These are phyloP conservation scores for Hystrix brachyura DNA, from an alignment of 2,113 vertebrate genomes.

Conservation along the genomic window DNA sequence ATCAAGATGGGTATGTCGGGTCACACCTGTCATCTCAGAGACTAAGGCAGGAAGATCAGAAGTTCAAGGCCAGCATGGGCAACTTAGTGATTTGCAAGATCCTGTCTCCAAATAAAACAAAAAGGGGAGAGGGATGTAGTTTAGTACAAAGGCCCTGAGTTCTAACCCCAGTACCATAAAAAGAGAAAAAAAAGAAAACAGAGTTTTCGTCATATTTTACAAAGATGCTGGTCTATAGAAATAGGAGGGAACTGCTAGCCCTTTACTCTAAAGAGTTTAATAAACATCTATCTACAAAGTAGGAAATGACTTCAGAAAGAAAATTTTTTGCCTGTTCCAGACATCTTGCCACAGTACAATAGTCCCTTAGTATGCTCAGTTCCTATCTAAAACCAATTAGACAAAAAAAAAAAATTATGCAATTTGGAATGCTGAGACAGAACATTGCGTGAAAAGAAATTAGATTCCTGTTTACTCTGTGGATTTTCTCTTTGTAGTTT, in stretches of 20 bases:
- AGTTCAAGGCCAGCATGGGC: background rate
- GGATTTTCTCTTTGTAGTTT: constrained; percentile 26
- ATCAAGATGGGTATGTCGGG: background rate
- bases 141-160: background rate
- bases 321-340: background rate
- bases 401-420: background rate
- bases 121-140: background rate
- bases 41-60: background rate
- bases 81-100: background rate
- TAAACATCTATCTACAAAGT: background rate
- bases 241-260: background rate
- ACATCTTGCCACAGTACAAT: background rate
- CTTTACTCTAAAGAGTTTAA: background rate
- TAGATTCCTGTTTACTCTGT: constrained; percentile 41
- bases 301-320: background rate
- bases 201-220: background rate
- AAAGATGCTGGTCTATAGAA: background rate
- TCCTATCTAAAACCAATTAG: constrained; percentile 50
- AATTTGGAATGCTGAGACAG: constrained; percentile 59
- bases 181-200: background rate
- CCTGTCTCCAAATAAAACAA: background rate
- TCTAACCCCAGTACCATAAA: background rate
- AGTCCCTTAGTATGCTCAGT: background rate
- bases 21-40: background rate
- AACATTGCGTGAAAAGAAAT: constrained; percentile 41